Base-by-base conservation (phyloP, 2,797 vertebrate genomes). In the Neostethus bicornis region DNA sequence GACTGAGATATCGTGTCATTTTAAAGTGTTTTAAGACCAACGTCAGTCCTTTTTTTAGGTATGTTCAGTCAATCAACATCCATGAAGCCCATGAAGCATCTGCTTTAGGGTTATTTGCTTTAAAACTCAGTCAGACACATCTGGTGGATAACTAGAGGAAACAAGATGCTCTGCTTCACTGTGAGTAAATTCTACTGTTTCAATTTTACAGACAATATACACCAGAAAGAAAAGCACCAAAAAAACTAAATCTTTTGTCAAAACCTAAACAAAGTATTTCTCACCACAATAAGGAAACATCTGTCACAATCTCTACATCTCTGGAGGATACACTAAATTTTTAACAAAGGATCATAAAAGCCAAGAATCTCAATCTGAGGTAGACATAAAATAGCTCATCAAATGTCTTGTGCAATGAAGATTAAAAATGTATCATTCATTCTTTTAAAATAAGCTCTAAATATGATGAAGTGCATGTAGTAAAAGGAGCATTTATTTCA, bases 401-500 rank as follows among this genome's bases (percentile, higher is more conserved):
- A 45, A 57, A 19, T 60, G 62, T 62, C 58, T 48, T 12, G 19
- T 54, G 51, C 48, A 66, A 59, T 73, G 65, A 51, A 79, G 53
- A 49, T 72, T 55, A 13, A 26, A 59, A 58, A 70, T 75, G 62
- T 53, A 44, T 65, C 32, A 44, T 51, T 68, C 61, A 71, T 5
- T 37, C 9, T 37, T 9, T 17, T 38, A 35, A 29, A 39, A 35
- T 66, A 43, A 61, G 56, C 70, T 59, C 42, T 72, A 50, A 24
- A 70, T 65, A 51, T 59, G 62, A 77, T 58, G 45, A 41, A 70
- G 34, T 46, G 50, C 1, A 61, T 32, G 41, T 17, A 20, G 56
- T 79, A 79, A 74, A 70, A 79, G 63, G 24, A 70, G 70, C 51
- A 14, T 77, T 79, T 77, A n/a, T 20, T 62, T 83, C 73, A 79